Evolutionary conservation across 2,113 vertebrate species (phyloP), one percentile per base, ranked within the genome.

Genomic region (Chloropsis hardwickii): DNA sequence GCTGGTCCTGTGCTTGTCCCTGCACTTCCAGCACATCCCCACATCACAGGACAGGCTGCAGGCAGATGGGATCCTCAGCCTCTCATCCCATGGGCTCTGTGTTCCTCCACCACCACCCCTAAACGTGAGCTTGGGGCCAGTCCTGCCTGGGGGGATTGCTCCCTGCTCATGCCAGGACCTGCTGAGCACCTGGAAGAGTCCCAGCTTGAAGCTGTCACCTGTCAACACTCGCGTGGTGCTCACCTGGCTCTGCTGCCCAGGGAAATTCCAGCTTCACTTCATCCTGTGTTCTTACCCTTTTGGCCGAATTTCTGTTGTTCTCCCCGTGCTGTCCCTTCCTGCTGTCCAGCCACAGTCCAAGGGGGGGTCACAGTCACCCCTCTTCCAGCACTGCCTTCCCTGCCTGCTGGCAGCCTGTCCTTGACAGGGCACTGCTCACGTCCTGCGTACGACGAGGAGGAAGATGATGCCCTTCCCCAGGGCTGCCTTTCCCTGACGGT

Each of bases 111-210:
- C 16, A 33, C 21, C 53, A 37, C 24, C 39, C 58, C 20, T 17
- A 37, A 44, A 0, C 0, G 0, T 13, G 37, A 64, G 14, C 33
- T 31, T 3, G 7, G 57, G 91, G 33, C 29, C 6, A 0, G 24
- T 84, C 48, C 66, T 87, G 69, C 39, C 2, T 12, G 28, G 20
- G 18, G 14, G 11, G 4, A 8, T 77, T 84, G 53, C 44, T 81
- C 64, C 58, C 2, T 1, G 40, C 50, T 84, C 53, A 1, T 16
- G n/a, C 57, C 51, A 25, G 61, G 72, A 33, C 90, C 53, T 54
- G 40, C 48, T 12, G 17, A 69, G 84, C 57, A 9, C 8, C n/a
- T 27, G 62, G 48, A 44, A 53, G 54, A 64, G 39, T 22, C 72
- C 67, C 54, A 33, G 67, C 79, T 70, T 79, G 51, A 71, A 67